Conservation (phyloP, 2,888 invertebrate species). For the Pilophorus perplexus region DNA sequence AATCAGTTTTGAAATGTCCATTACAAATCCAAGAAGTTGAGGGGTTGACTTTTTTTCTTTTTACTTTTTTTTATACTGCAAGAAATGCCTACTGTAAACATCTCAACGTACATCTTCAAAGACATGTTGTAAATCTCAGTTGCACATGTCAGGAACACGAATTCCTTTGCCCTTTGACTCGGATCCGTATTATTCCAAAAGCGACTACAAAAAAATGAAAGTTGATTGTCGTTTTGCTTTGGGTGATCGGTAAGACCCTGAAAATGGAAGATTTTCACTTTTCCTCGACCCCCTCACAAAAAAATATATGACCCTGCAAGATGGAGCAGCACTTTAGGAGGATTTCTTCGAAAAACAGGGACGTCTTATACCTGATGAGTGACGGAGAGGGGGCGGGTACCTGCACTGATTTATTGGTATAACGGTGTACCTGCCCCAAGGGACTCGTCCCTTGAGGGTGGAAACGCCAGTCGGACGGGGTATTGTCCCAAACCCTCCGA, state of each 20-base stretch:
- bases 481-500: conserved; percentile 12
- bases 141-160: no score
- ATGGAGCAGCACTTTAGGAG: not conserved
- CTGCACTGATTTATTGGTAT: conserved; percentile 33
- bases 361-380: not conserved
- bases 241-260: not conserved
- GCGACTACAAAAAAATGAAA: no score
- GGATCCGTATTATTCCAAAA: no score
- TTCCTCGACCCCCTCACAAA: not conserved
- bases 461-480: not conserved
- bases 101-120: no score
- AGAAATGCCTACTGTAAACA: no score
- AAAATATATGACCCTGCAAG: not conserved
- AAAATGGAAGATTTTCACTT: conserved; percentile 10
- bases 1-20: no score
- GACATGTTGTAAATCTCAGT: no score
- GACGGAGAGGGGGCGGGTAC: not conserved
- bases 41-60: no score
- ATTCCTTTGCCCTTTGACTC: no score
- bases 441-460: not conserved
- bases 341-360: not conserved
- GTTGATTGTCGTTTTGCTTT: no score
- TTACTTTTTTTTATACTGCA: no score
- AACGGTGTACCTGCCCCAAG: conserved; percentile 12
- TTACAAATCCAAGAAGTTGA: no score